These are phyloP conservation scores for Prunella strophiata DNA, from an alignment of 2,797 vertebrate genomes.

Conservation along the genomic window DNA sequence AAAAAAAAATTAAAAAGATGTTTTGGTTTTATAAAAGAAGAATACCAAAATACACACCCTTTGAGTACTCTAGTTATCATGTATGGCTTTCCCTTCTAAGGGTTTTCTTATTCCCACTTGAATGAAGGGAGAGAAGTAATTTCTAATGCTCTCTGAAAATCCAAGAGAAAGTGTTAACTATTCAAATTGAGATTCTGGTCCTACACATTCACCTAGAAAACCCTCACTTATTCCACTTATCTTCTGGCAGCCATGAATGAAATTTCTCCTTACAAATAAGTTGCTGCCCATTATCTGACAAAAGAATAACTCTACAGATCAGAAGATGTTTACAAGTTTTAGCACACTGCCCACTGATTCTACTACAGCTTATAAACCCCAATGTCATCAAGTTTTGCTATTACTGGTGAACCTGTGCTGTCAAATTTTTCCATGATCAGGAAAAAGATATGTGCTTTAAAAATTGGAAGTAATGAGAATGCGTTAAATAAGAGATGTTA, in stretches of 20 bases:
- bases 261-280: neutral
- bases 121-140: neutral
- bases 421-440: neutral
- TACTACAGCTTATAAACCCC: neutral
- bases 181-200: neutral
- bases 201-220: neutral
- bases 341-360: neutral
- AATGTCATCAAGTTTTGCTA: neutral
- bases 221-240: neutral
- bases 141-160: neutral
- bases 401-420: neutral
- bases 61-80: neutral
- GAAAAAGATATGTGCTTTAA: neutral
- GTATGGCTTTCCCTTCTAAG: neutral
- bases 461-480: neutral
- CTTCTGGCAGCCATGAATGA: neutral
- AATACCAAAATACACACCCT: neutral
- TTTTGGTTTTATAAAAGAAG: neutral
- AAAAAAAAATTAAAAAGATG: rapidly evolving
- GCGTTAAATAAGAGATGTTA: neutral
- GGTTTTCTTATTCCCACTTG: neutral
- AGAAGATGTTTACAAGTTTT: neutral
- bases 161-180: neutral
- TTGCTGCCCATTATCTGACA: neutral
- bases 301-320: neutral